phyloP scores from a whole-genome alignment of 2,113 vertebrate genomes.

The Vanacampus margaritifer region DNA sequence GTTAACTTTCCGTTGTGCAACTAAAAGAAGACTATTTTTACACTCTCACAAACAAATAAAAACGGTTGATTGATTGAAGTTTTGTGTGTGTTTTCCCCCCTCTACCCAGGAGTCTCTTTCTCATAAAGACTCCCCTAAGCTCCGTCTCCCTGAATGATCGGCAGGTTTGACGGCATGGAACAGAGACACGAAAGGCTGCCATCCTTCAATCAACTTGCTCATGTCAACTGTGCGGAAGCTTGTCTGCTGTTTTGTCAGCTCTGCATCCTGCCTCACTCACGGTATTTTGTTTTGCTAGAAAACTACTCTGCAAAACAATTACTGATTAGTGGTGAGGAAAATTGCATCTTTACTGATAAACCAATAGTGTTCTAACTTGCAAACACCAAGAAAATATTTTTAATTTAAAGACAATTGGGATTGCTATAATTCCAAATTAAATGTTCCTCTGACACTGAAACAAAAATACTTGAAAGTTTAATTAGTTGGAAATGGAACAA shows the following conservation, averaged over 20 bases:
- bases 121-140: neutral
- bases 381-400: neutral
- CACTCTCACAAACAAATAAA: neutral
- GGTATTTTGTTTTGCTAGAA: neutral
- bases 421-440: no score
- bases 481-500: no score
- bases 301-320: neutral
- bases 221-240: neutral
- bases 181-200: slow-evolving; percentile 7
- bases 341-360: neutral
- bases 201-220: slow-evolving; percentile 3
- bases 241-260: neutral
- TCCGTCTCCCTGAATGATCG: neutral
- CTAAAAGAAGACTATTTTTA: neutral
- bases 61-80: neutral
- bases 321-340: neutral
- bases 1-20: neutral
- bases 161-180: slow-evolving; percentile 11
- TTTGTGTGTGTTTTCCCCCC: neutral
- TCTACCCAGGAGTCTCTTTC: neutral
- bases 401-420: no score
- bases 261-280: neutral
- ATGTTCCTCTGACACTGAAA: no score
- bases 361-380: neutral
- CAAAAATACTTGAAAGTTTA: no score